These are phyloP conservation scores for Antedon mediterranea DNA, from an alignment of 53 echinoderm and acorn worm species.

Conservation along the genomic window DNA sequence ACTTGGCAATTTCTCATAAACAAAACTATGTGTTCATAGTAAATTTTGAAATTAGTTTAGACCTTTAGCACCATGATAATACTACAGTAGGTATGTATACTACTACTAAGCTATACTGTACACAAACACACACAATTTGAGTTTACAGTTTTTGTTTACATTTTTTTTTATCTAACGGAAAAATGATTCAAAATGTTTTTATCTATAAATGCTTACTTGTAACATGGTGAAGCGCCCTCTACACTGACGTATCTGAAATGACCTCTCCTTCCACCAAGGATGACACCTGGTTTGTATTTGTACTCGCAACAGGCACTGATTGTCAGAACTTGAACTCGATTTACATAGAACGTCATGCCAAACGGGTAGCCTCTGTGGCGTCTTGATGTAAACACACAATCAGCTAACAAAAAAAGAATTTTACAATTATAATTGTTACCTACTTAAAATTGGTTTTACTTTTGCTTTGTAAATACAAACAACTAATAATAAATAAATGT, in stretches of 20 bases:
- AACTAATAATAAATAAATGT: no score
- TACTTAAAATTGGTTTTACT: no score
- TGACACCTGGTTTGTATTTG: slow-evolving; percentile 64
- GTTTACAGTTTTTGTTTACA: no score
- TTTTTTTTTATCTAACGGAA: not conserved
- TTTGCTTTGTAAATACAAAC: not conserved
- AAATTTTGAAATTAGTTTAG: no score
- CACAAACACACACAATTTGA: no score
- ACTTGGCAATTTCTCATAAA: no score
- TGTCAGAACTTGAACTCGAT: slow-evolving; percentile 64
- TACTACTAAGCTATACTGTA: no score
- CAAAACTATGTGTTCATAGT: no score
- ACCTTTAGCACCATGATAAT: no score
- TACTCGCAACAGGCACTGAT: slow-evolving; percentile 94
- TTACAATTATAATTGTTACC: not conserved
- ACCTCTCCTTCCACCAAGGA: slow-evolving; percentile 76
- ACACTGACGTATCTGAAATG: slow-evolving; percentile 80
- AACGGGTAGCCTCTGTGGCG: slow-evolving; percentile 96
- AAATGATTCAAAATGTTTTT: not conserved
- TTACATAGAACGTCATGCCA: slow-evolving; percentile 74
- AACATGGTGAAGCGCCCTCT: slow-evolving; percentile 63
- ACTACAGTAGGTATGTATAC: no score
- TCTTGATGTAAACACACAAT: slow-evolving; percentile 83
- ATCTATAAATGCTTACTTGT: slow-evolving; percentile 44
- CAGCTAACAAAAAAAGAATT: slow-evolving; percentile 36